Evolutionary conservation across 1,140 invertebrate genomes (phyloP).

Genomic region (Cydia amplana): DNA sequence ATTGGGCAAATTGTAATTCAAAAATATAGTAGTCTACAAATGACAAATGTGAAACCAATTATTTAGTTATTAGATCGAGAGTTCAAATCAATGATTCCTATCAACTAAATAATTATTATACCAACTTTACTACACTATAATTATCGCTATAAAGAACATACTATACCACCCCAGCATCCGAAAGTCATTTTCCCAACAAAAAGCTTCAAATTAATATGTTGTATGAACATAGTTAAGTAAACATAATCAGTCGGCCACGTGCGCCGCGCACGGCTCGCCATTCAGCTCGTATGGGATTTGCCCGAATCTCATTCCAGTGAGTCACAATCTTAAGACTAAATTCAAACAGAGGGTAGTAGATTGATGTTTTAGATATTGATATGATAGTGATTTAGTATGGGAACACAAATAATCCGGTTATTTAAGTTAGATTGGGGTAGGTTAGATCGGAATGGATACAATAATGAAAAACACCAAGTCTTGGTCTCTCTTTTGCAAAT

Average conservation of each 20-base stretch:
- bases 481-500: background rate
- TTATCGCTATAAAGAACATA: background rate
- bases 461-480: background rate
- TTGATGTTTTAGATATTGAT: constrained; percentile 78
- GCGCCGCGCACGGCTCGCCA: constrained; percentile 57
- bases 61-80: background rate
- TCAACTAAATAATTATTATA: background rate
- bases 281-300: constrained; percentile 74
- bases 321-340: constrained; percentile 73
- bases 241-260: constrained; percentile 75
- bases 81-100: background rate
- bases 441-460: background rate
- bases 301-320: constrained; percentile 66
- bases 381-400: constrained; percentile 77
- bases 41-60: too few species aligned
- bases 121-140: background rate
- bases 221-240: constrained; percentile 76
- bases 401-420: constrained; percentile 67
- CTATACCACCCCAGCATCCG: constrained; percentile 52
- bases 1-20: too few species aligned
- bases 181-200: constrained; percentile 70
- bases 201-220: constrained; percentile 77
- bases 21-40: too few species aligned
- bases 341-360: constrained; percentile 72
- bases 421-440: constrained; percentile 27